phyloP scores from a whole-genome alignment of 2,888 invertebrate genomes.

The Acrobasis consociella region DNA sequence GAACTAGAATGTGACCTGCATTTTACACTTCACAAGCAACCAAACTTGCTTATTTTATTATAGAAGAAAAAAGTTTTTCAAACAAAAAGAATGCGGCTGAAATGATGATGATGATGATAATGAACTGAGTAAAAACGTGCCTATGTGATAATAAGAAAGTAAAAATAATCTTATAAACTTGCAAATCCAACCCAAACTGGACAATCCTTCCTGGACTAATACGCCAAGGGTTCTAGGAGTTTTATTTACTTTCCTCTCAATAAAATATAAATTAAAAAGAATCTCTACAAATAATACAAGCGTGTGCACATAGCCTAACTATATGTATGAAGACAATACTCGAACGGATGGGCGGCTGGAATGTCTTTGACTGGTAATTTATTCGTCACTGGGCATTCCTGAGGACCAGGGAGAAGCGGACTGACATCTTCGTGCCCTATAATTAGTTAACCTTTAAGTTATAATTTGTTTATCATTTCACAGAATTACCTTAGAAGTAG shows the following conservation, averaged over 20 bases:
- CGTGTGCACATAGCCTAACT: background rate
- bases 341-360: background rate
- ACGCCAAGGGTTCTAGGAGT: no score
- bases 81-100: no score
- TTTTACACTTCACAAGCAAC: background rate
- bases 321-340: background rate
- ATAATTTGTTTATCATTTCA: background rate
- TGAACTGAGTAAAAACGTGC: no score
- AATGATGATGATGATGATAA: no score
- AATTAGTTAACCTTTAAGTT: background rate
- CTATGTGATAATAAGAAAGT: no score
- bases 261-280: no score
- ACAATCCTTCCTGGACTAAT: no score
- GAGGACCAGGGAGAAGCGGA: background rate
- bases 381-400: background rate
- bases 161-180: no score
- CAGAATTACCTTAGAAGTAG: no score
- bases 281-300: background rate
- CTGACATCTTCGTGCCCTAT: background rate
- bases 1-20: slow-evolving; percentile 3
- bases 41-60: background rate
- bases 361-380: background rate
- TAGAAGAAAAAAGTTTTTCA: background rate
- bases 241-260: no score
- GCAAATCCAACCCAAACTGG: no score